These are phyloP conservation scores for Calidris pygmaea DNA, from an alignment of 2,113 vertebrate species.

Conservation along the genomic window DNA sequence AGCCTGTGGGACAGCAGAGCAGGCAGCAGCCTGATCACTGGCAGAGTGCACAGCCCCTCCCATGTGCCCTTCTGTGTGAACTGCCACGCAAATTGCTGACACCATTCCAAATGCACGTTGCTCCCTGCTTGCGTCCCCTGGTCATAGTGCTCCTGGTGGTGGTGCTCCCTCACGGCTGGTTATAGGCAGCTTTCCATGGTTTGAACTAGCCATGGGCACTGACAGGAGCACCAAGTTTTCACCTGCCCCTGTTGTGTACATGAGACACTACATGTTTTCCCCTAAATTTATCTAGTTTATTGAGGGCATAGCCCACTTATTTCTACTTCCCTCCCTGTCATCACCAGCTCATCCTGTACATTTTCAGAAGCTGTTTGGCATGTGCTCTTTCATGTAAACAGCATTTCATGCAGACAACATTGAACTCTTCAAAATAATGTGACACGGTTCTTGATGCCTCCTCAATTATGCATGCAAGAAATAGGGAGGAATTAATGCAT, in stretches of 20 bases:
- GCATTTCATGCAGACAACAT: neutral
- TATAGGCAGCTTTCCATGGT: neutral
- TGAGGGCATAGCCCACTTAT: neutral
- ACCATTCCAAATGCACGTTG: rapidly evolving
- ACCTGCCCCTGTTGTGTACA: too few species aligned
- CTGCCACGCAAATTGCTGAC: neutral
- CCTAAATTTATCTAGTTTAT: neutral
- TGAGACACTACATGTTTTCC: neutral
- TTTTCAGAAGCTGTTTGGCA: neutral
- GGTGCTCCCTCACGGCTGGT: rapidly evolving
- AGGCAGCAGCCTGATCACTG: neutral
- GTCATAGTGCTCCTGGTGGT: neutral
- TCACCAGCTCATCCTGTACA: neutral
- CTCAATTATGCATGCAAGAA: neutral
- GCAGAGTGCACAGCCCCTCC: neutral
- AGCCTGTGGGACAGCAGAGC: neutral
- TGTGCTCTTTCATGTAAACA: neutral
- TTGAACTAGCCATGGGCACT: neutral
- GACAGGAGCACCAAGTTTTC: rapidly evolving
- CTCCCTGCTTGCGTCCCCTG: too few species aligned
- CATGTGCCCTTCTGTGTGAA: neutral
- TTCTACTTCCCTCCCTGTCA: neutral
- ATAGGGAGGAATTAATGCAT: neutral
- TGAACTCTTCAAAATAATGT: neutral
- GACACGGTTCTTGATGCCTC: neutral